phyloP scores from a whole-genome alignment of 2,113 vertebrate genomes.

The Lutjanus erythropterus region DNA sequence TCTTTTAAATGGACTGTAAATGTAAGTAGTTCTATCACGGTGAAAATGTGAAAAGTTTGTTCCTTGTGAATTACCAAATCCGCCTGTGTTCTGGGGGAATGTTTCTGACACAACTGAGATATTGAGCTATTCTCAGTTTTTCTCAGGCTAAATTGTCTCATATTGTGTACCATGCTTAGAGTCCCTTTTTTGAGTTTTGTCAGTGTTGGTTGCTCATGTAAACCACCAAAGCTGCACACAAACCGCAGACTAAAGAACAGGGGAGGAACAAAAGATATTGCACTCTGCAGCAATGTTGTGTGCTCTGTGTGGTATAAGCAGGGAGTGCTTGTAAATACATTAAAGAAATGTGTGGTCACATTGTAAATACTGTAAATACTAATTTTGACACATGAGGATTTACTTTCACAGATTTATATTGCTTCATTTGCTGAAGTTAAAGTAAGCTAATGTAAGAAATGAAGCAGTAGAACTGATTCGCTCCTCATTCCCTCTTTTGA shows the following conservation, averaged over 20 bases:
- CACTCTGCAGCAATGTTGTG: not conserved
- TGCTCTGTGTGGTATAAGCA: not conserved
- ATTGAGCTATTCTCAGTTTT: not conserved
- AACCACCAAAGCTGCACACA: not conserved
- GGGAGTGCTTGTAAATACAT: not conserved
- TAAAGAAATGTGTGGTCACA: not conserved
- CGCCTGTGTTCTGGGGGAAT: not conserved
- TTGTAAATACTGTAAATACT: not conserved
- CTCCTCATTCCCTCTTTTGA: not conserved
- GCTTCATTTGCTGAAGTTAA: not conserved
- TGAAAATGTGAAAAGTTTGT: not conserved
- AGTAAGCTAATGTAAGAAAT: not conserved
- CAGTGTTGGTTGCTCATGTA: not conserved
- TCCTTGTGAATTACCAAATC: not conserved
- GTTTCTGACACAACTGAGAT: not conserved
- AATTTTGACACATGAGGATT: not conserved
- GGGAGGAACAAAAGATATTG: not conserved
- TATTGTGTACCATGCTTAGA: not conserved
- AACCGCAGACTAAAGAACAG: not conserved
- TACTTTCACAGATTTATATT: not conserved
- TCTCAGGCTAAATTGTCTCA: not conserved
- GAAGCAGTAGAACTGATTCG: not conserved
- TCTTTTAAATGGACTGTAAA: constrained; percentile 1
- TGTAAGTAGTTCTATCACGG: not conserved
- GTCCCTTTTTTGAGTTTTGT: not conserved